Evolutionary conservation across 2,888 invertebrate genomes (phyloP), one percentile per base, ranked within the genome.

Genomic region (Drosophila bunnanda): DNA sequence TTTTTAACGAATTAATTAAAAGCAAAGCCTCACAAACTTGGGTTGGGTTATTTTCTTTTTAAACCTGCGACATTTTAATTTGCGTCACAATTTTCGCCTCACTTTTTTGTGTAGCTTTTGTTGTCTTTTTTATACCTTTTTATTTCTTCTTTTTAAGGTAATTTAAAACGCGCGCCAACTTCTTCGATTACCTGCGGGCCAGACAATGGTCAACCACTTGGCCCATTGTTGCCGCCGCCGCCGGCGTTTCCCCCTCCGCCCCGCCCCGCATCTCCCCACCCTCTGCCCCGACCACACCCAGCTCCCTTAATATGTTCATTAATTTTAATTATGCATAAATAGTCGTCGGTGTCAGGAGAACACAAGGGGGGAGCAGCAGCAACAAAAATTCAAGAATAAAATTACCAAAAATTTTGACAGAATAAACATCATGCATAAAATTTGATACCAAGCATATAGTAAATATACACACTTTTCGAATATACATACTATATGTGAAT

Each of bases 251-350:
- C n/a, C 15, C 36, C 30, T 36, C 36, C 41, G n/a, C n/a, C 17
- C 13, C n/a, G 12, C 12, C 32, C 46, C 38, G 13, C 17, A 8
- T 25, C 25, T 25, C 10, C 38, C 46, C 38, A 1, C 22, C 15
- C 36, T 2, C 39, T 3, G 6, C 12, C 32, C 50, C 5, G 12
- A 43, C 62, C 62, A 58, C 62, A 36, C 59, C 28, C n/a, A 4
- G 38, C 15, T 28, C 60, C 73, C 62, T 72, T 76, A 80, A 83
- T 70, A 76, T 81, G 87, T 84, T 87, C 82, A 82, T 82, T 82
- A 87, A 82, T 87, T 83, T 87, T 75, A 82, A 87, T 82, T 87
- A 82, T 82, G 84, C 84, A 81, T 73, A 87, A 82, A 82, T 73
- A 53, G 65, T 58, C 78, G 62, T 48, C 72, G 60, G 69, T 56